Base-by-base conservation (phyloP, 2,888 invertebrate genomes). In the Fissipunctia ypsillon region DNA sequence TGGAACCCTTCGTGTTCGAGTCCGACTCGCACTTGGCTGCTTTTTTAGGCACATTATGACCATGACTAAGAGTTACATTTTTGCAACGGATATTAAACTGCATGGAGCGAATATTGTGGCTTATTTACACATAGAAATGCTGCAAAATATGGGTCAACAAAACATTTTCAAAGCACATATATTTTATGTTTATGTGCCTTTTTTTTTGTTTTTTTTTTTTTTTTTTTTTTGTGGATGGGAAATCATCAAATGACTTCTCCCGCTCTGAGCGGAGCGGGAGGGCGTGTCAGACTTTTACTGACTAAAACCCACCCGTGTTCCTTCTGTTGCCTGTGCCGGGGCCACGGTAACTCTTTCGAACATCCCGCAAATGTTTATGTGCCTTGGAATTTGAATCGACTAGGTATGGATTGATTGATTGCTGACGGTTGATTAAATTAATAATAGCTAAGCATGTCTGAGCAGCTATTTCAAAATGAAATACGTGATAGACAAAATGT, bases 21-120 rank as follows among this genome's bases (percentile, higher is more conserved):
- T 12, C 50, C 50, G 4, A 10, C n/a, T n/a, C 50, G n/a, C 50
- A n/a, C 50, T 50, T 50, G 50, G n/a, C n/a, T n/a, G 50, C 2
- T 50, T 50, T 45, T 50, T n/a, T 50, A 50, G 52, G 61, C 43
- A 45, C 57, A 45, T 35, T 52, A 54, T 54, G 52, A 41, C 10
- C n/a, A 5, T 57, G 52, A 12, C 25, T 25, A 19, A 28, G 38
- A 50, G 35, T 64, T 38, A 67, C 19, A 69, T 57, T 73, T 69
- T 35, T 71, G 82, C 57, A 75, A 63, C 68, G 73, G 56, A 81
- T 76, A 70, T 76, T 76, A 69, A 65, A 65, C 50, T 71, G 60
- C 60, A 66, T 48, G 5, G 10, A 52, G 19, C 45, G 38, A 65
- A 60, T 65, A 76, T 56, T 38, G 43, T 57, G 22, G 22, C 28